Conservation (phyloP, 2,797 vertebrate species). For the Acrossocheilus wenchowensis region DNA sequence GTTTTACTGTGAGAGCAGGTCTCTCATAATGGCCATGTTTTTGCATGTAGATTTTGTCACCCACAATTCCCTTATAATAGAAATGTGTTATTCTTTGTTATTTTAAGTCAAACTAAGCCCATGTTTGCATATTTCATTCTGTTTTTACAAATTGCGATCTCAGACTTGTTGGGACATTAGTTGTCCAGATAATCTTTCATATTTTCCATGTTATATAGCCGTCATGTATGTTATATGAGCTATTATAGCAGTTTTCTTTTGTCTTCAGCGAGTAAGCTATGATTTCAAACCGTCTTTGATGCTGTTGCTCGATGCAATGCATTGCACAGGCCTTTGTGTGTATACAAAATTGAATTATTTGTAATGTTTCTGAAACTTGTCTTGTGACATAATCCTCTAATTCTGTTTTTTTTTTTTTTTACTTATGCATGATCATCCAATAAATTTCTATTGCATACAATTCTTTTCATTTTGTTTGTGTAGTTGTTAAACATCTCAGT, state of each 20-base stretch:
- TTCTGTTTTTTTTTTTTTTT: slow-evolving; percentile 23
- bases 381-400: slow-evolving; percentile 51
- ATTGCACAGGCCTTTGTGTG: slow-evolving; percentile 62
- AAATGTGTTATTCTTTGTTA: not conserved
- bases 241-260: slow-evolving; percentile 4
- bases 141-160: not conserved
- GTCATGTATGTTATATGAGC: slow-evolving; percentile 14
- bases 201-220: slow-evolving; percentile 7
- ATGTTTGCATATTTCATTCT: not conserved
- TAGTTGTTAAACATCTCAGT: not conserved
- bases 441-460: slow-evolving; percentile 62
- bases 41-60: not conserved
- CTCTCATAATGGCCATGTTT: slow-evolving; percentile 59
- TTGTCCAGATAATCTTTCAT: not conserved
- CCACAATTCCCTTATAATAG: not conserved
- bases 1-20: slow-evolving; percentile 72
- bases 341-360: slow-evolving; percentile 52
- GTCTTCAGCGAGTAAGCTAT: slow-evolving; percentile 68
- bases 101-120: not conserved
- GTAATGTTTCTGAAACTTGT: slow-evolving; percentile 39
- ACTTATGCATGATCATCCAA: slow-evolving; percentile 61
- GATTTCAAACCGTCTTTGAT: slow-evolving; percentile 30
- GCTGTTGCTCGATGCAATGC: slow-evolving; percentile 53
- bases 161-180: not conserved
- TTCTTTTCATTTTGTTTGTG: not conserved